Evolutionary conservation across 2,113 vertebrate genomes (phyloP), one percentile per base, ranked within the genome.

Genomic region (Fregata magnificens): DNA sequence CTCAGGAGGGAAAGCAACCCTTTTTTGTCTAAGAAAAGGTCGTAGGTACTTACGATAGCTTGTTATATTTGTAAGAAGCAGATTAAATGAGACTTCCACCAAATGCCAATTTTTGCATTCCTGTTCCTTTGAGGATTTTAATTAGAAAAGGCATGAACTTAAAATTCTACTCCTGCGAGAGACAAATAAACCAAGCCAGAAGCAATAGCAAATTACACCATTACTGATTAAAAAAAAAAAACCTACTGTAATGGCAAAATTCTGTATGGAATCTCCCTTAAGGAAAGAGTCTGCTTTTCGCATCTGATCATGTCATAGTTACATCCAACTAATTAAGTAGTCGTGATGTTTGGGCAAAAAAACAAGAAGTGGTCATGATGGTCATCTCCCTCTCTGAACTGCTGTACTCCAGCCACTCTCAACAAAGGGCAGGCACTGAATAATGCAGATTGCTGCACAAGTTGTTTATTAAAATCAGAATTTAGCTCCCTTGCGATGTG

Each of bases 81-180:
- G 66, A 52, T 91, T 36, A 76, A 74, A 42, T 10, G 58, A 69
- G 13, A 52, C 31, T 44, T 67, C 59, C 44, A 62, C 49, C 4
- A 34, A 93, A 76, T 67, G 62, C 36, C 62, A 69, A 1, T 55
- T 61, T 89, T 72, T 79, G 36, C 31, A 36, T 62, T 77, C 73
- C 78, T 82, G 29, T 25, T 53, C 59, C 44, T 88, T 59, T 52
- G 62, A 83, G 71, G 62, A 31, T 56, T 92, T 88, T 82, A 90
- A 92, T 92, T 82, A 82, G 81, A 85, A 63, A 67, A 89, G 47
- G 29, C 69, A 29, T 82, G 59, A 84, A 63, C 61, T 61, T 82
- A 21, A 87, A 92, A 82, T 59, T 82, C 49, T 63, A 2, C 79
- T 92, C 62, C 70, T 8, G 6, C 4, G 5, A 78, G 82, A 94